phyloP scores from a whole-genome alignment of 1,140 invertebrate genomes.

The Drosophila murphyi region DNA sequence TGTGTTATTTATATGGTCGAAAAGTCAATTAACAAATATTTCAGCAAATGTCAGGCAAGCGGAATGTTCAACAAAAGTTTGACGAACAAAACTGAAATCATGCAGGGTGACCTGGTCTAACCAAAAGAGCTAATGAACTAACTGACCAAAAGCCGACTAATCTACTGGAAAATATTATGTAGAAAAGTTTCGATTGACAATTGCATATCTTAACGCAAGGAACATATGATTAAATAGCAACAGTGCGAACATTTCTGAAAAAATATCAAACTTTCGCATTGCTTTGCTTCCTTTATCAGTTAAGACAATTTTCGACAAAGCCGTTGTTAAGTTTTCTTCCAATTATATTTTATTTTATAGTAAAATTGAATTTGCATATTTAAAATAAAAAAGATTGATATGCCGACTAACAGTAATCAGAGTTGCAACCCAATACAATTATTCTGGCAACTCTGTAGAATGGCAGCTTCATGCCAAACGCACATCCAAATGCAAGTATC shows the following conservation, averaged over 20 bases:
- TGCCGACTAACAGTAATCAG: background rate
- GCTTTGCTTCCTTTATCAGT: background rate
- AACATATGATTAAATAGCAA: too few relatives aligned
- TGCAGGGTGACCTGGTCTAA: background rate
- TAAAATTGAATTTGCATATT: constrained; percentile 41
- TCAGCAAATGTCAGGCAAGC: background rate
- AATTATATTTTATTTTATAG: constrained; percentile 15
- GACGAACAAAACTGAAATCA: constrained; percentile 3
- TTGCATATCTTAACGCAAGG: background rate
- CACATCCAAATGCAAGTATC: constrained; percentile 31
- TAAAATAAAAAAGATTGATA: constrained; percentile 7
- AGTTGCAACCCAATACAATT: constrained; percentile 32
- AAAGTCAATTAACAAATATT: constrained; percentile 35
- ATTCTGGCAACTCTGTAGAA: constrained; percentile 17
- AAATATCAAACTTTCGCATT: too few relatives aligned
- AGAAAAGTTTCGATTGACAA: background rate
- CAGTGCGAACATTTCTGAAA: too few relatives aligned
- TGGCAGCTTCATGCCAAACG: constrained; percentile 21
- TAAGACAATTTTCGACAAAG: constrained; percentile 12
- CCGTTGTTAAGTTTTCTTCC: background rate
- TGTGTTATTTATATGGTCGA: constrained; percentile 14
- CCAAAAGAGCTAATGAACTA: background rate
- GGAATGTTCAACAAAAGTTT: constrained; percentile 11
- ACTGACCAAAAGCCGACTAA: background rate
- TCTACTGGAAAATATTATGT: background rate